phyloP scores from a whole-genome alignment of 2,888 invertebrate species.

The Lasius platythorax region DNA sequence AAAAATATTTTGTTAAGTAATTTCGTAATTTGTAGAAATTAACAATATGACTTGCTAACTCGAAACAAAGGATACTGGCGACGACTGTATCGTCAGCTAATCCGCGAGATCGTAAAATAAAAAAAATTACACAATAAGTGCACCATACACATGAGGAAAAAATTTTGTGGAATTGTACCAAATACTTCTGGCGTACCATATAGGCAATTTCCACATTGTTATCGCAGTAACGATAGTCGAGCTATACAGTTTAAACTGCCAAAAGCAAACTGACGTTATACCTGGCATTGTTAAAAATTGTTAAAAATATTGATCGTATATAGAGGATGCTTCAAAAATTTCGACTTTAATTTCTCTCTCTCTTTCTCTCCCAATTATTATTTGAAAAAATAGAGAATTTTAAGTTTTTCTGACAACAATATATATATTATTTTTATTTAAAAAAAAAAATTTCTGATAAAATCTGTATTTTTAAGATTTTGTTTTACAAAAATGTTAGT shows the following conservation, averaged over 20 bases:
- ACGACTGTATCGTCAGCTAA: neutral
- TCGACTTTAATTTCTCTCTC: neutral
- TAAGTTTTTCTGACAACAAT: neutral
- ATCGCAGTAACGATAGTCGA: conserved; percentile 7
- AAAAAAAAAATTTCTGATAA: neutral
- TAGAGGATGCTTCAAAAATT: neutral
- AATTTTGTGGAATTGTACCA: conserved; percentile 31
- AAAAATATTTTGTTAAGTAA: neutral
- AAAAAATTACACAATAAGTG: conserved; percentile 14
- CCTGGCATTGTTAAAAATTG: conserved; percentile 12
- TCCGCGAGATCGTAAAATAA: conserved; percentile 12
- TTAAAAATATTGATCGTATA: conserved; percentile 26
- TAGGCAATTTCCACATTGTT: conserved; percentile 37
- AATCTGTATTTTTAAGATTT: neutral
- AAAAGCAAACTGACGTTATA: conserved; percentile 22
- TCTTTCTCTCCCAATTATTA: neutral
- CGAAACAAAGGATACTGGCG: neutral
- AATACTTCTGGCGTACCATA: conserved; percentile 12
- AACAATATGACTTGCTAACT: neutral
- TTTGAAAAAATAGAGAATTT: conserved; percentile 4
- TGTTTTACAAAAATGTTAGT: neutral
- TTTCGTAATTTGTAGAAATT: neutral
- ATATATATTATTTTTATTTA: neutral
- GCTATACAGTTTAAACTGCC: conserved; percentile 13
- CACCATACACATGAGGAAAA: neutral